Percentiles rank a stretch among this genome's conserved stretches.
These are phyloP conservation scores for Mechanitis mazaeus DNA, from an alignment of 2,888 invertebrate species.

Conservation along the genomic window DNA sequence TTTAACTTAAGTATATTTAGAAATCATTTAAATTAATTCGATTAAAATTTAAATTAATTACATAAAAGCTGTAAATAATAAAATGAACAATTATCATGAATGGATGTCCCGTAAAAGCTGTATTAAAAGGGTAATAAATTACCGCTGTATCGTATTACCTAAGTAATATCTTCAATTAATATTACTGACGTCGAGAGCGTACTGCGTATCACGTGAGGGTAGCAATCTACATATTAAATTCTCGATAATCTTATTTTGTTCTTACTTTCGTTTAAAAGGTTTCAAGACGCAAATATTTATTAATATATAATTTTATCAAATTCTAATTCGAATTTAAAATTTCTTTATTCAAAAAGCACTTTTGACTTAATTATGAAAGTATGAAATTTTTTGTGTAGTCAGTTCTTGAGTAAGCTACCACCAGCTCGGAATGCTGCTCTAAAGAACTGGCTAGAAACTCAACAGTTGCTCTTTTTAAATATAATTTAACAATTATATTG, in stretches of 20 bases:
- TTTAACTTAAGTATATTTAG: too few species aligned
- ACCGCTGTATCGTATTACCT: slow-evolving; percentile 21
- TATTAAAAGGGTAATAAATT: slow-evolving; percentile 17
- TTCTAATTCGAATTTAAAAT: not conserved
- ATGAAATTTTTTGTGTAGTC: too few species aligned
- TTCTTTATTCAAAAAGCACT: too few species aligned
- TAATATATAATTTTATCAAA: too few species aligned
- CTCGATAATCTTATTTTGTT: not conserved
- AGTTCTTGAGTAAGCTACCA: too few species aligned
- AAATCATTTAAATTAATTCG: too few species aligned
- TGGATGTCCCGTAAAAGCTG: not conserved
- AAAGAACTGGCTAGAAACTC: too few species aligned
- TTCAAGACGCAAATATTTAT: slow-evolving; percentile 1
- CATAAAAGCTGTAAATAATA: not conserved
- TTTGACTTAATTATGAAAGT: too few species aligned
- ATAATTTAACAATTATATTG: too few species aligned
- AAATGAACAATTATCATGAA: slow-evolving; percentile 3
- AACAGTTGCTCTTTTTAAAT: too few species aligned
- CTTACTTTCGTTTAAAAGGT: not conserved
- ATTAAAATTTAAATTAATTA: too few species aligned
- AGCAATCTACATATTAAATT: slow-evolving; percentile 14
- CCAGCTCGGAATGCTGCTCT: too few species aligned
- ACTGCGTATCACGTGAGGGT: slow-evolving; percentile 9
- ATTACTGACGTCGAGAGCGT: slow-evolving; percentile 18
- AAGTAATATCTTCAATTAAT: slow-evolving; percentile 25